These are phyloP conservation scores for Trimorus sp. DNA, from an alignment of 2,888 invertebrate genomes.

Conservation along the genomic window DNA sequence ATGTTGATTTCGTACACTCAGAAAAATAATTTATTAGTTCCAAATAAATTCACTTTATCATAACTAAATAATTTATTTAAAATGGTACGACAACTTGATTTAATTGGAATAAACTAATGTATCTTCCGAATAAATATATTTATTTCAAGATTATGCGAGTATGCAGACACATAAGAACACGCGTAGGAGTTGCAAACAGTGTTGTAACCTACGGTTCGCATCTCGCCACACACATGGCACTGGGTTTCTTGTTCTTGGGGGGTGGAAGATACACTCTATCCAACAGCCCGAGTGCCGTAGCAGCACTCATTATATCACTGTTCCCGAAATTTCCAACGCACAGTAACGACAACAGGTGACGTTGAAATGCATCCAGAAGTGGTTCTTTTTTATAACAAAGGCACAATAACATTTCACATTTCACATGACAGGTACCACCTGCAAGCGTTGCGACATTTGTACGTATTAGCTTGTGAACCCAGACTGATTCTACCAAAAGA, in stretches of 20 bases:
- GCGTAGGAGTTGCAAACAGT: slow-evolving; percentile 88
- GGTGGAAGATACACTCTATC: slow-evolving; percentile 94
- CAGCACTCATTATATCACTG: slow-evolving; percentile 94
- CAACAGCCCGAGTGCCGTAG: slow-evolving; percentile 92
- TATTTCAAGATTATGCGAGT: slow-evolving; percentile 90
- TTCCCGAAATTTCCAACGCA: slow-evolving; percentile 99
- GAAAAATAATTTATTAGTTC: no score
- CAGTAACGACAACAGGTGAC: slow-evolving; percentile 96
- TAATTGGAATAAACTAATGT: no score
- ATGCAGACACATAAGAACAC: slow-evolving; percentile 91
- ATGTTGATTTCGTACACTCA: no score
- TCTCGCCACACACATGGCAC: slow-evolving; percentile 96
- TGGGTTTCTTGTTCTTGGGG: slow-evolving; percentile 96
- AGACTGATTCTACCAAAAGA: slow-evolving; percentile 94
- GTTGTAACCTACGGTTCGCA: slow-evolving; percentile 94
- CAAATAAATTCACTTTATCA: no score
- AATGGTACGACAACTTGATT: no score
- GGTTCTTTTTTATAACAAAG: background rate
- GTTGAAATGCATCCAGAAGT: background rate
- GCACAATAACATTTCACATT: background rate
- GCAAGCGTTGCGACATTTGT: slow-evolving; percentile 98
- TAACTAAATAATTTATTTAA: no score
- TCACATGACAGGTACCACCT: slow-evolving; percentile 90
- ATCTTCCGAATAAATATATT: no score
- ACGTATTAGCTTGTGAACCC: slow-evolving; percentile 96